Conservation (phyloP, 1,140 invertebrate species). For the Lepidotrigona ventralis region DNA sequence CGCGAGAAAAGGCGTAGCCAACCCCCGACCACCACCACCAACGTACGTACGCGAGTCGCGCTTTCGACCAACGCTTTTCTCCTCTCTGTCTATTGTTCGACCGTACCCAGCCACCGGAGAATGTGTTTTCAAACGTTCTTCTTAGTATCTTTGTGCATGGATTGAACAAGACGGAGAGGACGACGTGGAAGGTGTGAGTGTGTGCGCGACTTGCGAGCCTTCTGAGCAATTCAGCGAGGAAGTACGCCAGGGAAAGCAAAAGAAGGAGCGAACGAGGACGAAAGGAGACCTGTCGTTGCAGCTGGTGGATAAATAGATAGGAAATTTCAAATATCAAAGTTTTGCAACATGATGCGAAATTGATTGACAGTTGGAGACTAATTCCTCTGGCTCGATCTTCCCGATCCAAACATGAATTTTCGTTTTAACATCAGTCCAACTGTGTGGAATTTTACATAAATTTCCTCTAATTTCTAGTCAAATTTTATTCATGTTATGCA, state of each 20-base stretch:
- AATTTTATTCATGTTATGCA: no score
- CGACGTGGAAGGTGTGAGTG: neutral
- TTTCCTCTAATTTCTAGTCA: no score
- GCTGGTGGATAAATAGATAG: neutral
- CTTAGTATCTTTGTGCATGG: neutral
- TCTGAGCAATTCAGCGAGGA: neutral
- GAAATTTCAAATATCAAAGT: neutral
- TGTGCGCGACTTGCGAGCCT: neutral
- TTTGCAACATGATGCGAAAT: no score
- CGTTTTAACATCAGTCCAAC: no score
- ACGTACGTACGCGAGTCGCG: neutral
- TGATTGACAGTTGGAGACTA: no score
- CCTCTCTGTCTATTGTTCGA: slow-evolving; percentile 2
- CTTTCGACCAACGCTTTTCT: neutral
- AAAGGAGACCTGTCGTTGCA: neutral
- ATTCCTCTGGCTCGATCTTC: no score
- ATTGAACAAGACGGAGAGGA: neutral
- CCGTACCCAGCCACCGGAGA: neutral
- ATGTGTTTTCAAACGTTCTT: slow-evolving; percentile 3
- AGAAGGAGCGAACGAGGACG: neutral
- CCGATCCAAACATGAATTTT: no score
- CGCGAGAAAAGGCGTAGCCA: slow-evolving; percentile 2
- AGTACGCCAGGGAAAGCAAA: neutral
- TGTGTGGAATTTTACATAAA: neutral
- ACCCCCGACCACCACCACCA: neutral